Base-by-base conservation (phyloP, 2,113 vertebrate species). In the Cynopterus brachyotis region DNA sequence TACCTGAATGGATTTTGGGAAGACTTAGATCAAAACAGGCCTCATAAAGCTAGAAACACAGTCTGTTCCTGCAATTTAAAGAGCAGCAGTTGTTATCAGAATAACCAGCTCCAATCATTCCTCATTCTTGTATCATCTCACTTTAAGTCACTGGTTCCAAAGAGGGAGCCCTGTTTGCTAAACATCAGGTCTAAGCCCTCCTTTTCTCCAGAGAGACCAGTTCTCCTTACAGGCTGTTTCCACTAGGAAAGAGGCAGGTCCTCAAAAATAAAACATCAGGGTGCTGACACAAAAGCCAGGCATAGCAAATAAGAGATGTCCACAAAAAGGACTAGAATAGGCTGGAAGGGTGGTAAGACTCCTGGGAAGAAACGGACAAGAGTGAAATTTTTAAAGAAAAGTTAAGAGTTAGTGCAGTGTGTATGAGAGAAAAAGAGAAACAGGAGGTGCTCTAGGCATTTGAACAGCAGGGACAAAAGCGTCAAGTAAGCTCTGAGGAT, bases 231-330 rank as follows among this genome's bases (percentile, higher is more conserved):
- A 86, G 47, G 53, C 9, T 83, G 57, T 55, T 66, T 89, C 8
- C 69, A 50, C 2, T 84, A 20, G 22, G 40, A 19, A 73, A 64
- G 30, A 73, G 45, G 42, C 37, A 91, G 70, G 80, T 94, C 60
- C 78, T 94, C 69, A 84, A 45, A 96, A 87, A 81, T 32, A 81
- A 89, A 91, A 78, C 30, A 19, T 22, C 5, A 57, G 47, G 37
- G 79, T 84, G 55, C 72, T 75, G 73, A 82, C 91, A 89, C 5
- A 57, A 32, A 45, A 50, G 86, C 81, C 89, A 96, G 70, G 67
- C 40, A 92, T 82, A 82, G 22, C 17, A 59, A 53, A 93, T 17
- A 83, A 47, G 75, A 96, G 92, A 64, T 80, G 53, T 86, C 81
- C 53, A 5, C 3, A 28, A 88, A 60, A 96, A n/a, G 82, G 94